Evolutionary conservation across 2,888 invertebrate species (phyloP).

Genomic region (Sesamia inferens): DNA sequence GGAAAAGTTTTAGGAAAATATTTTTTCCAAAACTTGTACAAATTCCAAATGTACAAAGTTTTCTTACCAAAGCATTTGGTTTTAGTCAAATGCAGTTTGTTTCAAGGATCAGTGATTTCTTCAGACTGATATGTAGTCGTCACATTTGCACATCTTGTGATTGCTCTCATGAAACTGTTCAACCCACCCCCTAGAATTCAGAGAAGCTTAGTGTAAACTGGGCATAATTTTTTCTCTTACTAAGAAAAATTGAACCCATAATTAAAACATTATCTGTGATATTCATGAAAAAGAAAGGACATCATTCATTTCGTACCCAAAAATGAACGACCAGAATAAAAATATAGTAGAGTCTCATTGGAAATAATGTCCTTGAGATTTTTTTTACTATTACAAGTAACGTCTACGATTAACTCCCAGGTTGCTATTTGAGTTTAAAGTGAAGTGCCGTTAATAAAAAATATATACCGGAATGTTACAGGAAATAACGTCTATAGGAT

Average conservation of each 20-base stretch:
- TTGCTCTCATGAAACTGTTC: conserved; percentile 9
- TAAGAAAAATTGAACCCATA: not conserved
- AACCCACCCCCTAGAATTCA: conserved; percentile 48
- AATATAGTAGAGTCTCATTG: too few relatives aligned
- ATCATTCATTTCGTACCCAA: too few relatives aligned
- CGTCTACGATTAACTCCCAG: too few relatives aligned
- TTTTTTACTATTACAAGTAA: too few relatives aligned
- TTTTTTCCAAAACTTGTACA: conserved; percentile 34
- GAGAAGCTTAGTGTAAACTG: conserved; percentile 29
- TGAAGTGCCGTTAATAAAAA: too few relatives aligned
- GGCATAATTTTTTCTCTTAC: not conserved
- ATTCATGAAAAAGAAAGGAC: too few relatives aligned
- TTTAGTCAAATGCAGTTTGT: conserved; percentile 25
- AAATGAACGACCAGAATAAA: too few relatives aligned
- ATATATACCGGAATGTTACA: too few relatives aligned
- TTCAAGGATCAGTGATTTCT: not conserved
- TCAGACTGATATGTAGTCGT: not conserved
- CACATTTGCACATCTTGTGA: not conserved
- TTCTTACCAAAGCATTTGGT: conserved; percentile 50
- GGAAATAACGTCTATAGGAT: too few relatives aligned
- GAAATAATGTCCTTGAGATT: too few relatives aligned
- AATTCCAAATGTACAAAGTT: conserved; percentile 20
- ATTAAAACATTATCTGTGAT: too few relatives aligned
- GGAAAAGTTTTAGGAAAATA: conserved; percentile 36
- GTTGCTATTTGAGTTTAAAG: too few relatives aligned